Conservation (phyloP, 1,140 invertebrate species). For the Hycleus cichorii region DNA sequence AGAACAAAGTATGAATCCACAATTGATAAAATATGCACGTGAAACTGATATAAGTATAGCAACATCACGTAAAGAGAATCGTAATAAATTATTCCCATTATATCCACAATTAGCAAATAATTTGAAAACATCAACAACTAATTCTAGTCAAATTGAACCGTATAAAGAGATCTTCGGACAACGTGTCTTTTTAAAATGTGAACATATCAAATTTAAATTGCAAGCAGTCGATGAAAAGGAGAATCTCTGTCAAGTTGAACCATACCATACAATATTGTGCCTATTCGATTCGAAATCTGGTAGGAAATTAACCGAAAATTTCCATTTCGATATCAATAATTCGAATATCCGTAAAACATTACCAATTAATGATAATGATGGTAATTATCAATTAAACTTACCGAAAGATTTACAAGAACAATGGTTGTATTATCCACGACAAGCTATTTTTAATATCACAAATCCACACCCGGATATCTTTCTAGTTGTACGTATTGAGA, state of each 20-base stretch:
- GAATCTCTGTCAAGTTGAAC: conserved; percentile 78
- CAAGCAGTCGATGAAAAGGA: conserved; percentile 77
- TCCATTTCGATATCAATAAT: conserved; percentile 85
- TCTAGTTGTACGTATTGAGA: conserved; percentile 83
- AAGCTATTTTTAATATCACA: conserved; percentile 76
- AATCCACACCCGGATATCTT: conserved; percentile 83
- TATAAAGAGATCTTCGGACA: conserved; percentile 81
- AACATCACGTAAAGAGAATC: conserved; percentile 65
- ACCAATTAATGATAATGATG: conserved; percentile 5
- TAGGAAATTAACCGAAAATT: conserved; percentile 86
- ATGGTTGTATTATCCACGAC: conserved; percentile 57
- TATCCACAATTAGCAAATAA: conserved; percentile 32
- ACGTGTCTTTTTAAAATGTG: conserved; percentile 73
- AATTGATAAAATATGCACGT: conserved; percentile 79
- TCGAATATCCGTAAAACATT: conserved; percentile 43
- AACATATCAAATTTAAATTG: conserved; percentile 71
- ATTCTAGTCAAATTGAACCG: conserved; percentile 47
- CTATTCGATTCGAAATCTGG: conserved; percentile 80
- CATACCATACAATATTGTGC: conserved; percentile 80
- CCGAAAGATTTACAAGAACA: conserved; percentile 52
- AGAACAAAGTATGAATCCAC: conserved; percentile 85
- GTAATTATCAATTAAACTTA: conserved; percentile 34
- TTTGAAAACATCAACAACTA: conserved; percentile 23
- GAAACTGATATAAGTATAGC: conserved; percentile 84
- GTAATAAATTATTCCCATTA: conserved; percentile 59